These are phyloP conservation scores for Habropoda laboriosa DNA, from an alignment of 1,140 invertebrate species.

Conservation along the genomic window DNA sequence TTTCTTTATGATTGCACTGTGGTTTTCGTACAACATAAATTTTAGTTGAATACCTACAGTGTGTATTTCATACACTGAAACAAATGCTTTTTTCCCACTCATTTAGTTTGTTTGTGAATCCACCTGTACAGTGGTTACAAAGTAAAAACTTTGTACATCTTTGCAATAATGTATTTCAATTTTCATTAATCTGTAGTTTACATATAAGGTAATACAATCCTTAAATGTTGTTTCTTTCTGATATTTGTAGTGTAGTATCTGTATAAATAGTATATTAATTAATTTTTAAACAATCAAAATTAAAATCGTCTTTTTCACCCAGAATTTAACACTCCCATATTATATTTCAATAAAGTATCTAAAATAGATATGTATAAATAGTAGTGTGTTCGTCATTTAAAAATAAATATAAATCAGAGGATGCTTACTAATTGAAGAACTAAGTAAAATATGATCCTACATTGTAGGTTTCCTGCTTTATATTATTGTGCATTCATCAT, in stretches of 20 bases:
- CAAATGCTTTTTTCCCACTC: too few species aligned
- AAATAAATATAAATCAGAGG: not conserved
- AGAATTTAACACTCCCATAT: not conserved
- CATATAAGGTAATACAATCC: too few species aligned
- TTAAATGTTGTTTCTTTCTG: too few species aligned
- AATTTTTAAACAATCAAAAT: not conserved
- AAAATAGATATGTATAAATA: slow-evolving; percentile 6
- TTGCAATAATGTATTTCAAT: not conserved
- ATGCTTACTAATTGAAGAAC: not conserved
- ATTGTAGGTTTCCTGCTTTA: not conserved
- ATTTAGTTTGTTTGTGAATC: not conserved
- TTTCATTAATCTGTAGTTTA: not conserved
- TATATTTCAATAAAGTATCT: not conserved
- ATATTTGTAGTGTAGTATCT: too few species aligned
- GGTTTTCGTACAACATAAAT: not conserved
- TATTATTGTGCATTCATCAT: not conserved
- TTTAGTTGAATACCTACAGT: not conserved
- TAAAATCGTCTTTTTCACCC: not conserved
- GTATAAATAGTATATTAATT: too few species aligned
- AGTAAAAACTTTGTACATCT: not conserved
- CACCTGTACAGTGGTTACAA: too few species aligned
- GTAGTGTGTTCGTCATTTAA: slow-evolving; percentile 17
- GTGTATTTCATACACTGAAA: not conserved
- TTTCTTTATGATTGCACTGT: not conserved
- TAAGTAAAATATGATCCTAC: not conserved